These are phyloP conservation scores for Propithecus perrieri DNA, from an alignment of 2,797 vertebrate genomes.

Conservation along the genomic window DNA sequence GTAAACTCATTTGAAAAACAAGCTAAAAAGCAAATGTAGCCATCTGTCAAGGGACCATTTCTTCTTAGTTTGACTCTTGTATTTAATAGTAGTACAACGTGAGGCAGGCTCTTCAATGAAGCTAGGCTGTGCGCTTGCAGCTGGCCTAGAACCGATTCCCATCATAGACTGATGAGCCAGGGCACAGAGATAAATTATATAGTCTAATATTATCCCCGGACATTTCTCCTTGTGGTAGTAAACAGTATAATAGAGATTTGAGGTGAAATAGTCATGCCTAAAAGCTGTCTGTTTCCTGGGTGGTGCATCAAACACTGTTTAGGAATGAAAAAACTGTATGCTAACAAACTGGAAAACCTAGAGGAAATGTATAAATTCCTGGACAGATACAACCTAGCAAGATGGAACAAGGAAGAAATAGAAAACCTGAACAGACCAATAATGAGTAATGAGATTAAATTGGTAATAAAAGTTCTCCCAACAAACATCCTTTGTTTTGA, in stretches of 20 bases:
- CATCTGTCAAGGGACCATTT: background rate
- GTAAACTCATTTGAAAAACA: background rate
- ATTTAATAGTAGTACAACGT: background rate
- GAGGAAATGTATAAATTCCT: too few species aligned
- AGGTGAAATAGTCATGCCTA: background rate
- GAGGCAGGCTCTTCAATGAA: background rate
- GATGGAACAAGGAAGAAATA: too few species aligned
- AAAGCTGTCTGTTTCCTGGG: background rate
- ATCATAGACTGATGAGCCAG: background rate
- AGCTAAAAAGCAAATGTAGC: background rate
- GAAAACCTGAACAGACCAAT: too few species aligned
- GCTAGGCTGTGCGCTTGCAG: background rate
- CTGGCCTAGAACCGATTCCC: background rate
- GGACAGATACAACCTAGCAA: too few species aligned
- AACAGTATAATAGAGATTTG: background rate
- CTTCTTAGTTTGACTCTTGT: background rate
- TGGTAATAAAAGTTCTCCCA: too few species aligned
- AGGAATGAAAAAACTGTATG: background rate
- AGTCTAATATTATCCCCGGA: background rate
- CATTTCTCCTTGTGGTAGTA: background rate
- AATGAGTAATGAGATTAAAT: too few species aligned
- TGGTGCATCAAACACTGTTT: background rate
- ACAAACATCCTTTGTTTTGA: too few species aligned
- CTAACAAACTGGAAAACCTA: too few species aligned
- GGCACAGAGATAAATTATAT: background rate